These are phyloP conservation scores for Ochotona curzoniae DNA, from an alignment of 2,113 vertebrate species.

Conservation along the genomic window DNA sequence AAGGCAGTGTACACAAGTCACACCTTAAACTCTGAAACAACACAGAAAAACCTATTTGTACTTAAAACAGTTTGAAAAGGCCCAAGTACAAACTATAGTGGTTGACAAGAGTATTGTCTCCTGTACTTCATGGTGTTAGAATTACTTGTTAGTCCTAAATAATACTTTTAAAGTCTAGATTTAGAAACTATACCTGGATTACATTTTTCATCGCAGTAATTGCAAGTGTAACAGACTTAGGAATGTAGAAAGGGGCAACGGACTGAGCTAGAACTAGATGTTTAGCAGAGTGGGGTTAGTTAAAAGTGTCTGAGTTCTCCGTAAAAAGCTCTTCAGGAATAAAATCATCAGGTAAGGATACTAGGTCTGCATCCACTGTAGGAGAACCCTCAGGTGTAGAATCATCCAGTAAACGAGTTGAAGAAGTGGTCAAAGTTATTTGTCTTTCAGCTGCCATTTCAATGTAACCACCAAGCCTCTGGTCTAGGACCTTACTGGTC, in stretches of 20 bases:
- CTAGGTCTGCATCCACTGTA: not conserved
- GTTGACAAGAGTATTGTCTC: not conserved
- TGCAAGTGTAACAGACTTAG: not conserved
- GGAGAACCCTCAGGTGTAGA: not conserved
- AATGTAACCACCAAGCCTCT: not conserved
- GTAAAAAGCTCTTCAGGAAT: not conserved
- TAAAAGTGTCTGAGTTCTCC: not conserved
- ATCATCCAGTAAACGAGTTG: not conserved
- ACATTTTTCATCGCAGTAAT: constrained; percentile 18
- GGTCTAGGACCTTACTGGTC: not conserved
- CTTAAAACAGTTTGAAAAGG: not conserved
- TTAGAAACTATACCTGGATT: not conserved
- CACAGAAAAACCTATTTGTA: not conserved
- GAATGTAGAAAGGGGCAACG: not conserved
- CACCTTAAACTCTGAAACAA: not conserved
- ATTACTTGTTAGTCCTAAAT: not conserved
- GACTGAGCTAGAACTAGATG: not conserved
- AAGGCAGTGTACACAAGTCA: not conserved
- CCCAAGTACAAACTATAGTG: not conserved
- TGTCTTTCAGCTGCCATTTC: constrained; percentile 27
- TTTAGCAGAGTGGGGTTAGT: not conserved
- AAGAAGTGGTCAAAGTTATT: not conserved
- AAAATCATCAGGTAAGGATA: not conserved
- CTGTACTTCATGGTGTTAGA: not conserved
- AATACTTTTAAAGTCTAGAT: not conserved